phyloP scores from a whole-genome alignment of 2,113 vertebrate genomes.

The Calidris pugnax region DNA sequence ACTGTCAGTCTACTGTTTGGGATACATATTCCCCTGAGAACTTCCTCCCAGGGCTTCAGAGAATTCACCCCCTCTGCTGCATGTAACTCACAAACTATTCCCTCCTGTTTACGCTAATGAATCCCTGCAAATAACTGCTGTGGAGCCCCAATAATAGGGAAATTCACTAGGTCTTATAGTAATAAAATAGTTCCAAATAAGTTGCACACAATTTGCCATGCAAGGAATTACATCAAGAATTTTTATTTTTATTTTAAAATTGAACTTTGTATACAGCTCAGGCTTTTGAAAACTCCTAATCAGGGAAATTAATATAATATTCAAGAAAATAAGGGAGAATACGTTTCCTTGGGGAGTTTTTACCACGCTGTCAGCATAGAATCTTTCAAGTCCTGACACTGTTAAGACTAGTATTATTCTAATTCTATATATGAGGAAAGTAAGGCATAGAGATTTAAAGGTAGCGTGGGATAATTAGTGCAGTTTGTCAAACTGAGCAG shows the following conservation, averaged over 20 bases:
- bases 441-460: neutral
- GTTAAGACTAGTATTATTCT: neutral
- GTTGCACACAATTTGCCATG: neutral
- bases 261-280: neutral
- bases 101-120: neutral
- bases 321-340: neutral
- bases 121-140: neutral
- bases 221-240: neutral
- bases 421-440: neutral
- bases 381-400: neutral
- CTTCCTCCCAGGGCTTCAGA: neutral
- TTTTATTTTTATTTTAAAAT: neutral
- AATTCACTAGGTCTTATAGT: neutral
- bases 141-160: accelerated
- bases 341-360: neutral
- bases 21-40: neutral
- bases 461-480: neutral
- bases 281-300: neutral
- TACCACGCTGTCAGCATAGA: neutral
- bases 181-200: neutral
- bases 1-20: neutral
- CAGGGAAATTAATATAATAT: neutral
- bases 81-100: neutral
- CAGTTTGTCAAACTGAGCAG: neutral
- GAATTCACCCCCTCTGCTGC: neutral